These are phyloP conservation scores for Pipistrellus nathusii DNA, from an alignment of 2,797 vertebrate species.

Conservation along the genomic window DNA sequence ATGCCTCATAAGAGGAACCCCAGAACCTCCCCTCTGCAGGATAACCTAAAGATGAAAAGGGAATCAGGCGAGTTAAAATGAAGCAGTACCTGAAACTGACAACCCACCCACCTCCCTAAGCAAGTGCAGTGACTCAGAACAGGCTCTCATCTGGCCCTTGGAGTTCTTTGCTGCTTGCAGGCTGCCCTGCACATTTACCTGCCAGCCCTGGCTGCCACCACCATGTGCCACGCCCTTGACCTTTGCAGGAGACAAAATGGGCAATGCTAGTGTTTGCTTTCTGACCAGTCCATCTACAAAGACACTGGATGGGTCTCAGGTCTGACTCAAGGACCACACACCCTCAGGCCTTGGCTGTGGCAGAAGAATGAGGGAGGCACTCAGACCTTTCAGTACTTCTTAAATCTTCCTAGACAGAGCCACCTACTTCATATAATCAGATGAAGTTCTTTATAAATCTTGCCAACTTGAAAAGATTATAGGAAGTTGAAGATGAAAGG, in stretches of 20 bases:
- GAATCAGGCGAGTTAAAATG: neutral
- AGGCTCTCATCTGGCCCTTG: neutral
- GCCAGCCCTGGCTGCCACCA: neutral
- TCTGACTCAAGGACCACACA: neutral
- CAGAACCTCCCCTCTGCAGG: neutral
- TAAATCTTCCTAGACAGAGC: constrained; percentile 21
- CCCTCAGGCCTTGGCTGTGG: neutral
- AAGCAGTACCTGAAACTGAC: neutral
- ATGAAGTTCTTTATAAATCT: constrained; percentile 66
- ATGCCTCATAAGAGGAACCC: too few species aligned
- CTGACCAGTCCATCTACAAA: neutral
- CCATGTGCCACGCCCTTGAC: neutral
- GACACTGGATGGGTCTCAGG: too few species aligned
- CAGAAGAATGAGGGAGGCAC: neutral
- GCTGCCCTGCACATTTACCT: neutral
- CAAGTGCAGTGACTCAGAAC: neutral
- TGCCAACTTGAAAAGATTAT: neutral
- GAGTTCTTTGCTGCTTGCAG: neutral
- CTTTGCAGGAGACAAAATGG: neutral
- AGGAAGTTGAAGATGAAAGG: constrained; percentile 34
- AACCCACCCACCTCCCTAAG: neutral
- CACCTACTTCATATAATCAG: constrained; percentile 68
- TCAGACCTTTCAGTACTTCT: constrained; percentile 15
- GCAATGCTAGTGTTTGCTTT: neutral
- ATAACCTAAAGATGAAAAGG: neutral